phyloP scores from a whole-genome alignment of 1,140 invertebrate species.

The Laodelphax striatellus region DNA sequence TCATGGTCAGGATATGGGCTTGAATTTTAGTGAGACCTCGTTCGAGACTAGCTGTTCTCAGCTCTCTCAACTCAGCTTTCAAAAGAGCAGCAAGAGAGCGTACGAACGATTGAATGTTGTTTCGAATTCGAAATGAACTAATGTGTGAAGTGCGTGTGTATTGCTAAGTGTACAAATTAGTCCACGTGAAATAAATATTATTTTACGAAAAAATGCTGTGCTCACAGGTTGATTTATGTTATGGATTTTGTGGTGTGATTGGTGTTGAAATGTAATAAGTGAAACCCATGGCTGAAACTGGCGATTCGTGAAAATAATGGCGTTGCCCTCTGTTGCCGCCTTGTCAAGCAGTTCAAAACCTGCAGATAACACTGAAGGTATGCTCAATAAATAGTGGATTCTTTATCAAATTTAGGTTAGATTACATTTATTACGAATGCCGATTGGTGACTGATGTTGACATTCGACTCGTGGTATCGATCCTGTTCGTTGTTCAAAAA shows the following conservation, averaged over 20 bases:
- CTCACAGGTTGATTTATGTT: not conserved
- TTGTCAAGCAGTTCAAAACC: slow-evolving; percentile 15
- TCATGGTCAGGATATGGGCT: not conserved
- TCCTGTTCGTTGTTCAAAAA: too few species aligned
- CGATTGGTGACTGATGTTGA: not conserved
- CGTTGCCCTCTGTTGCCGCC: slow-evolving; percentile 18
- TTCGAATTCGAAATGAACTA: not conserved
- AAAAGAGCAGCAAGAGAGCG: slow-evolving; percentile 1
- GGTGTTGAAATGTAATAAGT: not conserved
- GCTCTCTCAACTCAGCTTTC: slow-evolving; percentile 7
- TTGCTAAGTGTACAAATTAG: not conserved
- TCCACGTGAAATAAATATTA: not conserved
- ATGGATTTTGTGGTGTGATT: not conserved
- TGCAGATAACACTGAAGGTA: slow-evolving; percentile 1
- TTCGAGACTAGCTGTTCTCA: slow-evolving; percentile 11
- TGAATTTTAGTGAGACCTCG: slow-evolving; percentile 5
- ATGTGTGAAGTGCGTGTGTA: not conserved
- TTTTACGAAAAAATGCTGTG: not conserved
- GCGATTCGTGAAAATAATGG: slow-evolving; percentile 15
- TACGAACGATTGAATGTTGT: not conserved
- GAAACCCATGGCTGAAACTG: slow-evolving; percentile 9
- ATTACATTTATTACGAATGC: not conserved
- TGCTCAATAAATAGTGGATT: not conserved
- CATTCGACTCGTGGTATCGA: too few species aligned
- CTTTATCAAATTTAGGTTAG: not conserved